Evolutionary conservation across 2,888 invertebrate genomes (phyloP).

Genomic region (Melangyna quadrimaculata): DNA sequence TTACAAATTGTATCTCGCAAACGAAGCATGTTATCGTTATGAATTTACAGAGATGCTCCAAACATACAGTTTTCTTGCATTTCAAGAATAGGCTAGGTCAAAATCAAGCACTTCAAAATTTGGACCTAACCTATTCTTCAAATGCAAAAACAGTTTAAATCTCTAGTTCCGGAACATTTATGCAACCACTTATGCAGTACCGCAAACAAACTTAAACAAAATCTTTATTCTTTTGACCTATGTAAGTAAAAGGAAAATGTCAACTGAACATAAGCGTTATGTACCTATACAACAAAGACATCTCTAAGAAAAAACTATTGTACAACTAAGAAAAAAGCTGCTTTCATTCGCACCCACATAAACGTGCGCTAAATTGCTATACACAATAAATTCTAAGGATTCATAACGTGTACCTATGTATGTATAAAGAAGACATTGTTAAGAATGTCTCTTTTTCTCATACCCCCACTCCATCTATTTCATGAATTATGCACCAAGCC

Average conservation of each 20-base stretch:
- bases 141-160: no score
- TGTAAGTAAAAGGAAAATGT: no score
- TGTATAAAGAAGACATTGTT: slow-evolving; percentile 42
- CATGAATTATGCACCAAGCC: slow-evolving; percentile 1
- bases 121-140: no score
- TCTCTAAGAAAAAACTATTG: background rate
- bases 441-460: background rate
- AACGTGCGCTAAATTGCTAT: background rate
- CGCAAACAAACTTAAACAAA: slow-evolving; percentile 16
- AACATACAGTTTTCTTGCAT: no score
- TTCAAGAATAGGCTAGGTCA: no score
- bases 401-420: no score
- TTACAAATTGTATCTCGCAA: no score
- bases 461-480: background rate
- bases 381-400: slow-evolving; percentile 14
- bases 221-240: slow-evolving; percentile 31
- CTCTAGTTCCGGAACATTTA: background rate
- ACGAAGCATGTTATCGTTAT: no score
- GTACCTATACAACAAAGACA: background rate
- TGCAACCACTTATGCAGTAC: no score
- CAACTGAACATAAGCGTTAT: background rate
- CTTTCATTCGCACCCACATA: background rate
- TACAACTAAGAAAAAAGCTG: background rate
- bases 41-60: no score
- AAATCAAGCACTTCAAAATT: no score